Evolutionary conservation across 2,797 vertebrate genomes (phyloP).

Genomic region (Mus spretus): DNA sequence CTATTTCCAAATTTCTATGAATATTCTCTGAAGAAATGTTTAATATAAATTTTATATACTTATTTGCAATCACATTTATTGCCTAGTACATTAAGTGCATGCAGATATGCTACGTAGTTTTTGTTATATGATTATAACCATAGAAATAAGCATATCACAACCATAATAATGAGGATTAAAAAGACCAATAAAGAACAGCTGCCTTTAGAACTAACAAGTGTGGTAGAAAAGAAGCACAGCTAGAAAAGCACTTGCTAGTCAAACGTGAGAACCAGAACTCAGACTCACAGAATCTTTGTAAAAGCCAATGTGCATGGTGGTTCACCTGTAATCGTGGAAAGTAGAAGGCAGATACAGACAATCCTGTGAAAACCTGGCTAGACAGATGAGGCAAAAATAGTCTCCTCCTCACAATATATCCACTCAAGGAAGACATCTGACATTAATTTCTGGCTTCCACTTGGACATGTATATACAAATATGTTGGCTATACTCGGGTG

Average conservation of each 20-base stretch:
- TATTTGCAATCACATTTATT: conserved; percentile 4
- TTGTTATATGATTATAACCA: neutral
- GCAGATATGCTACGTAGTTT: neutral
- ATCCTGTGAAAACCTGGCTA: neutral
- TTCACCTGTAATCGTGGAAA: neutral
- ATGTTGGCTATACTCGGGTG: neutral
- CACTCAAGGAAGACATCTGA: no score
- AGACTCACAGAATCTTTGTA: no score
- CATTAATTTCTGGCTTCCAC: neutral
- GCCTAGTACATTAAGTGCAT: neutral
- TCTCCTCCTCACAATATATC: neutral
- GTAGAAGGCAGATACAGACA: neutral
- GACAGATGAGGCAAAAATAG: neutral
- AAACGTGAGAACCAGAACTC: neutral
- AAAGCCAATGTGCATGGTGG: neutral
- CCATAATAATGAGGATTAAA: neutral
- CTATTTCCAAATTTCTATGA: conserved; percentile 27
- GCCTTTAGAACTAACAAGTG: neutral
- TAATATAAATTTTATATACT: neutral
- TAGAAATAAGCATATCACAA: neutral
- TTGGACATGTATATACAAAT: no score
- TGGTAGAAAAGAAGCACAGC: neutral
- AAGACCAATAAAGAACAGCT: conserved; percentile 6
- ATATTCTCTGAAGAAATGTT: conserved; percentile 4
- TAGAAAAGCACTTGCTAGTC: neutral